A percentile compares a stretch with the other conserved stretches of the same genome.
Evolutionary conservation across 2,113 vertebrate genomes (phyloP).

Genomic region (Onychorhynchus coronatus): DNA sequence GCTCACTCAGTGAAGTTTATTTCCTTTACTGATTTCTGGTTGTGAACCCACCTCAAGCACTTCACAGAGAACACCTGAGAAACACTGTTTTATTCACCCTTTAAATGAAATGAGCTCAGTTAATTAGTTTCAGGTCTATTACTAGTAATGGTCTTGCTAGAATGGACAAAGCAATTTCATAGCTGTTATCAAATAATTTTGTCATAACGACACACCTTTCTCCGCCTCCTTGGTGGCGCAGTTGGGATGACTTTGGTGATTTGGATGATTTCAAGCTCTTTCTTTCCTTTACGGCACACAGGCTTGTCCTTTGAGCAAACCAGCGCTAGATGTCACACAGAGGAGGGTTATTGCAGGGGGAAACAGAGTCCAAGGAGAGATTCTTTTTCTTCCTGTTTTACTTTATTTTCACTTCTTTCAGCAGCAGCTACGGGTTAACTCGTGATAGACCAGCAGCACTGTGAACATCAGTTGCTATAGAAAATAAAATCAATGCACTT

Average conservation of each 20-base stretch:
- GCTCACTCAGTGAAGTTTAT: not conserved
- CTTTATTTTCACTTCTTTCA: not conserved
- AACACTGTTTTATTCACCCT: not conserved
- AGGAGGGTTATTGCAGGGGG: not conserved
- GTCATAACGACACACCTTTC: fast-evolving
- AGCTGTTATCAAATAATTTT: not conserved
- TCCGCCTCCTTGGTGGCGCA: fast-evolving
- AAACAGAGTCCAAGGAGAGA: fast-evolving
- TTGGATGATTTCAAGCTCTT: too few relatives aligned
- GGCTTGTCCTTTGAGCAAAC: not conserved
- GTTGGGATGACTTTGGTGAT: not conserved
- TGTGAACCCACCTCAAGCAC: not conserved
- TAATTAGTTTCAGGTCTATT: not conserved
- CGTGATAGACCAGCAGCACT: fast-evolving
- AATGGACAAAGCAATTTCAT: not conserved
- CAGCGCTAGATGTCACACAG: constrained; percentile 69
- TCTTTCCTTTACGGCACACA: fast-evolving
- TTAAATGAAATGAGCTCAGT: not conserved
- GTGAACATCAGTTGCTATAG: fast-evolving
- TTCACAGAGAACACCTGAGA: not conserved
- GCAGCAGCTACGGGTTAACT: not conserved
- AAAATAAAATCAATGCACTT: not conserved
- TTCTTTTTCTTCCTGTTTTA: not conserved
- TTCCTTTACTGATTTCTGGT: not conserved
- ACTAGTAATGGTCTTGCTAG: not conserved